Conservation (phyloP, 1,140 invertebrate genomes). For the Apocrypta bakeri region DNA sequence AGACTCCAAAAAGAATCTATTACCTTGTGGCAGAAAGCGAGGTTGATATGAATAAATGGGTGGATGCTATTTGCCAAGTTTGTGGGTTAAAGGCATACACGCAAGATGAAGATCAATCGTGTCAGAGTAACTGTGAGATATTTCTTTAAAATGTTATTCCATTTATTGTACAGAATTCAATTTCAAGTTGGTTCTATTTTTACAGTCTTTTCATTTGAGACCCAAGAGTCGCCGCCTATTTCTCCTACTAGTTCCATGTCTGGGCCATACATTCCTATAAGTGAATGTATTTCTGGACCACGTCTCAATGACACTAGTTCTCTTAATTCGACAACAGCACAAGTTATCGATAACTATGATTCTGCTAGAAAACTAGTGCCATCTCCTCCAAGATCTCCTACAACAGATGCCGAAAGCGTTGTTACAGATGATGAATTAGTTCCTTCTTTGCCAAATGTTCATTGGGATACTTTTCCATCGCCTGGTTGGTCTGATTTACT, state of each 20-base stretch:
- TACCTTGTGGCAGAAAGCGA: constrained; percentile 94
- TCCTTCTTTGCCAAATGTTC: constrained; percentile 69
- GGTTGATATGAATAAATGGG: constrained; percentile 95
- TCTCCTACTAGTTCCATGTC: constrained; percentile 77
- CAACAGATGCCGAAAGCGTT: constrained; percentile 71
- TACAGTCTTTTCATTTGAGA: constrained; percentile 70
- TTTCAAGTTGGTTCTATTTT: constrained; percentile 47
- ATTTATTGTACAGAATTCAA: not conserved
- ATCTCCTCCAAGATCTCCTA: constrained; percentile 70
- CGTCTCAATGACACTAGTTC: constrained; percentile 73
- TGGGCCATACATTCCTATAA: constrained; percentile 87
- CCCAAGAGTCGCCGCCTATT: constrained; percentile 78
- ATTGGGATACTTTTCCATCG: constrained; percentile 77
- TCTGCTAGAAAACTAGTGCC: constrained; percentile 67
- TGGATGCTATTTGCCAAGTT: constrained; percentile 93
- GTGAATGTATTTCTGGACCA: constrained; percentile 91
- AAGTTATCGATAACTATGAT: constrained; percentile 69
- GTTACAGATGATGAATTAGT: constrained; percentile 70
- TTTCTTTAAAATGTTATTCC: not conserved
- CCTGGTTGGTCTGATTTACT: constrained; percentile 45
- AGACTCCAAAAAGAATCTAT: constrained; percentile 91
- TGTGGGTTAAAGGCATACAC: constrained; percentile 89
- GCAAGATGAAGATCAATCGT: constrained; percentile 80
- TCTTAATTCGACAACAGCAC: constrained; percentile 64
- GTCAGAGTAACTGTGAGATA: constrained; percentile 64